Evolutionary conservation across 2,888 invertebrate genomes (phyloP).

Genomic region (Metacarcinus magister): DNA sequence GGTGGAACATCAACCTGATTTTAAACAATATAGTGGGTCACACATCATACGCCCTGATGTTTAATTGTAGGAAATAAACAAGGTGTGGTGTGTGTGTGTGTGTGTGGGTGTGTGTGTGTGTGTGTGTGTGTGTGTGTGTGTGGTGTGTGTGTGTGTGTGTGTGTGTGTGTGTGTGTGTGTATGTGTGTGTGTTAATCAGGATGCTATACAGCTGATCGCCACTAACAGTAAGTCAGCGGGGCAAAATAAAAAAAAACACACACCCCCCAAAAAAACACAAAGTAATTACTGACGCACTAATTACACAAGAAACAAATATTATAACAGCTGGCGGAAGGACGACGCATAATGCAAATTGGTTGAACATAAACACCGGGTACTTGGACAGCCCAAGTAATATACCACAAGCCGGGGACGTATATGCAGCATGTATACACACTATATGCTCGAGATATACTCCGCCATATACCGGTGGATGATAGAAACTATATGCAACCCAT

Average conservation of each 20-base stretch:
- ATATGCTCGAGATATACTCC: constrained; percentile 62
- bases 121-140: constrained; percentile 53
- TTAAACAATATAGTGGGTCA: background rate
- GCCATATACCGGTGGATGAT: constrained; percentile 71
- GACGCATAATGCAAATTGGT: constrained; percentile 76
- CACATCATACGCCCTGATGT: background rate
- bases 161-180: constrained; percentile 50
- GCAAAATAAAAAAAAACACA: background rate
- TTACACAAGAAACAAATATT: constrained; percentile 70
- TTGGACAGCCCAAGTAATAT: constrained; percentile 73
- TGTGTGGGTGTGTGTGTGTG: constrained; percentile 45
- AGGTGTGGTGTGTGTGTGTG: constrained; percentile 40
- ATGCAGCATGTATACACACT: constrained; percentile 68
- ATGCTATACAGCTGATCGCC: constrained; percentile 40
- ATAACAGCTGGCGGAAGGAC: constrained; percentile 62
- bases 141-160: constrained; percentile 37
- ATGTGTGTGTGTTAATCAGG: constrained; percentile 32
- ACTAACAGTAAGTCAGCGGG: constrained; percentile 28
- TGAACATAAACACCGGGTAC: constrained; percentile 65
- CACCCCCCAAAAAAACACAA: constrained; percentile 11
- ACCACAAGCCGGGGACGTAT: constrained; percentile 76
- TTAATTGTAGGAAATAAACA: background rate
- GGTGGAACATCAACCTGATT: background rate
- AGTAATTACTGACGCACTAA: constrained; percentile 68
- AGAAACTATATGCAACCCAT: constrained; percentile 59